These are phyloP conservation scores for Protosalanx chinensis DNA, from an alignment of 2,797 vertebrate species.

Conservation along the genomic window DNA sequence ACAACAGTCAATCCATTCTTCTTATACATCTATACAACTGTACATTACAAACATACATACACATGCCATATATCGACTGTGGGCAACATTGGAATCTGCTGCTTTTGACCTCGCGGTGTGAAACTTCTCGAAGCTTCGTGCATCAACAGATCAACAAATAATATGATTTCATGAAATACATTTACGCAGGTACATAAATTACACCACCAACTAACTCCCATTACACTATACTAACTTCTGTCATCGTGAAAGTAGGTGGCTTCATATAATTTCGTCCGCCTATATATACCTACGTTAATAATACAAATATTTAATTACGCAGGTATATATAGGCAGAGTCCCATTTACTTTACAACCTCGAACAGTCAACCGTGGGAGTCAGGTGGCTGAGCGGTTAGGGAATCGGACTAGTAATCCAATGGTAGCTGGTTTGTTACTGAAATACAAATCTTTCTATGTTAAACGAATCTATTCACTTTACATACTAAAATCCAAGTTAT, in stretches of 20 bases:
- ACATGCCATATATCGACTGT: background rate
- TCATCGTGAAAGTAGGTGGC: too few species aligned
- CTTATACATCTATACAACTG: background rate
- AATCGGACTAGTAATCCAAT: too few species aligned
- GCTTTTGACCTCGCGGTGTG: constrained; percentile 24
- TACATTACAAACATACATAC: background rate
- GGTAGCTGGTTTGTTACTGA: too few species aligned
- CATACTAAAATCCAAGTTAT: background rate
- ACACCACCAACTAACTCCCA: too few species aligned
- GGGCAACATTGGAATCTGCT: constrained; percentile 16
- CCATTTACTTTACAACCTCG: too few species aligned
- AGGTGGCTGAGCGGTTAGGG: too few species aligned
- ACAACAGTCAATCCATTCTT: background rate
- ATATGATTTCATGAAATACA: background rate
- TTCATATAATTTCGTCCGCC: too few species aligned
- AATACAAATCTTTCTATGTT: too few species aligned
- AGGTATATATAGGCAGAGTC: background rate
- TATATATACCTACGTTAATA: too few species aligned
- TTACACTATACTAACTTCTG: too few species aligned
- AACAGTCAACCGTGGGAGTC: too few species aligned
- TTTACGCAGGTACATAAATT: background rate
- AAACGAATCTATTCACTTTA: background rate
- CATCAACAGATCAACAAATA: constrained; percentile 30
- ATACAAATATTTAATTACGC: background rate
- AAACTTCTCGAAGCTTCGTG: constrained; percentile 33